phyloP scores from a whole-genome alignment of 2,888 invertebrate genomes.

The Chymomyza procnemis region DNA sequence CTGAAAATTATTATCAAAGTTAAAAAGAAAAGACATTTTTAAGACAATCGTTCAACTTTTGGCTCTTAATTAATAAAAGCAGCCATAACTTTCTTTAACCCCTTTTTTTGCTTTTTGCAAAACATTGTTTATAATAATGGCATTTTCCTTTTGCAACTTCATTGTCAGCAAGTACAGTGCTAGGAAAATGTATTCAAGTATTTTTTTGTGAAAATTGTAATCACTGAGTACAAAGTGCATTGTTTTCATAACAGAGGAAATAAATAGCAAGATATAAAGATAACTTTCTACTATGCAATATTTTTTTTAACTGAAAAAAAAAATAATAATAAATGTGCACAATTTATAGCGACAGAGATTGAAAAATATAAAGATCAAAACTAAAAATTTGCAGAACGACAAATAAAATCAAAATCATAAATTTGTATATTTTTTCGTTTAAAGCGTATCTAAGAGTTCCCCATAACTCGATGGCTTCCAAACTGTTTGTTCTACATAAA shows the following conservation, averaged over 20 bases:
- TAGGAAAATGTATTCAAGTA: not conserved
- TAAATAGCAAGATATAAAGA: constrained; percentile 27
- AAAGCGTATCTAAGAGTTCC: too few relatives aligned
- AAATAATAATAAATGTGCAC: constrained; percentile 43
- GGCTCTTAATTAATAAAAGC: constrained; percentile 65
- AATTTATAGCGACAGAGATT: not conserved
- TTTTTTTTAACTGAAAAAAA: constrained; percentile 48
- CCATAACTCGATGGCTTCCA: too few relatives aligned
- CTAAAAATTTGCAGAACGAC: too few relatives aligned
- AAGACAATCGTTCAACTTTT: constrained; percentile 39
- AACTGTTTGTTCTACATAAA: too few relatives aligned
- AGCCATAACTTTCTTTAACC: constrained; percentile 64
- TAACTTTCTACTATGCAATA: constrained; percentile 29
- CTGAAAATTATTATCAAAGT: not conserved
- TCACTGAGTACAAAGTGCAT: constrained; percentile 48
- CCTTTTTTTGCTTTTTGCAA: constrained; percentile 34
- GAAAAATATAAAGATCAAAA: not conserved
- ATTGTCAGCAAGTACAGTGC: constrained; percentile 50
- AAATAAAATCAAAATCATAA: too few relatives aligned
- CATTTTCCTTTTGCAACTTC: constrained; percentile 54
- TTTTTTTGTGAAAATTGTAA: constrained; percentile 42
- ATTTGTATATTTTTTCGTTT: too few relatives aligned
- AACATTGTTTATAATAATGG: constrained; percentile 30
- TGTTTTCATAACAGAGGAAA: constrained; percentile 28
- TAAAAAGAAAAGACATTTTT: constrained; percentile 4